Evolutionary conservation across 2,888 invertebrate species (phyloP), one percentile per base, ranked within the genome.

Genomic region (Ormyrus thymus): DNA sequence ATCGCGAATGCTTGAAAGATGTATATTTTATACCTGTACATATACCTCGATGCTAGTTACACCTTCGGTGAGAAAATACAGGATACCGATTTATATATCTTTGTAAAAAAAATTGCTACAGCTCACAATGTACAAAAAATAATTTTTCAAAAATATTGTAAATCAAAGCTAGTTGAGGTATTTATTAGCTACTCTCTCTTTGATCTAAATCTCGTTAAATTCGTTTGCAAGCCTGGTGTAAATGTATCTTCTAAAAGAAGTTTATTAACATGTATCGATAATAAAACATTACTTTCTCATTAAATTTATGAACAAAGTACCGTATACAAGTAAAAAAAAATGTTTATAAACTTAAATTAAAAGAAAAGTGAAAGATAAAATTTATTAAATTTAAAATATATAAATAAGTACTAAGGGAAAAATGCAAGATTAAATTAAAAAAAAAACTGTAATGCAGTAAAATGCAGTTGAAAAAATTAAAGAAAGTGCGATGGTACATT

Each of bases 51-150:
- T 15, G 53, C 53, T 43, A 58, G 58, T 29, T 66, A 70, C 13
- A 65, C 53, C n/a, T 65, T 70, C 29, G 61, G 65, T 13, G 55
- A 56, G 50, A 75, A 75, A 74, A 64, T 64, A 65, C 69, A 69
- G 55, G 13, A 10, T 61, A 64, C 10, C 55, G 66, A 29, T 56
- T 68, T 51, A 58, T 7, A 29, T 64, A 11, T 29, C 58, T 56
- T 45, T 1, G 29, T 58, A 55, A 53, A 73, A 72, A 53, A 73
- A 72, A 66, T 45, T 15, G 10, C 13, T 58, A 51, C 9, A 29
- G 45, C 13, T 29, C 51, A 8, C 15, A 58, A 45, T 77, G 11
- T 71, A 77, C 50, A 65, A 71, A 77, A 72, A 71, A 64, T 69
- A 70, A 56, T 55, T 53, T 53, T 66, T 69, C 9, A 46, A 69